These are phyloP conservation scores for Chaetops frenatus DNA, from an alignment of 2,113 vertebrate genomes.

Conservation along the genomic window DNA sequence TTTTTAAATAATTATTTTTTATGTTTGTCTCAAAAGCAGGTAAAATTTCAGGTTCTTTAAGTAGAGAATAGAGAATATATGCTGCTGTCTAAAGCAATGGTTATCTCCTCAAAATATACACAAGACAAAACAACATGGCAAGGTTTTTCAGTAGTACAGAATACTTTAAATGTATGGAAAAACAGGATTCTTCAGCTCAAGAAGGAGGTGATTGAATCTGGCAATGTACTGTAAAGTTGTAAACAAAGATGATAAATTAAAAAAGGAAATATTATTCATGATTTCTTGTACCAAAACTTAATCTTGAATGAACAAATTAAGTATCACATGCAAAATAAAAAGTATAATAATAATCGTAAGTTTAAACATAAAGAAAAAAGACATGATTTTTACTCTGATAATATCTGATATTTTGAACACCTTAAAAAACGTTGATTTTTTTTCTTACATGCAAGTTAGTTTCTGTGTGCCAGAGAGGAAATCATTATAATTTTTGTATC, in stretches of 20 bases:
- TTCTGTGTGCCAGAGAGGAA: neutral
- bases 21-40: neutral
- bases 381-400: neutral
- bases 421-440: neutral
- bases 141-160: neutral
- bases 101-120: neutral
- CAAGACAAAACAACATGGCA: neutral
- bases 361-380: neutral
- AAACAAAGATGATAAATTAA: neutral
- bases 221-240: neutral
- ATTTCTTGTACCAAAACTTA: neutral
- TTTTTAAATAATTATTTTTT: neutral
- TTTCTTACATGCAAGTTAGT: neutral
- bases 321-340: neutral
- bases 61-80: neutral
- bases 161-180: neutral
- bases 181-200: neutral
- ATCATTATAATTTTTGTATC: neutral
- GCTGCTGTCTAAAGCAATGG: fast-evolving
- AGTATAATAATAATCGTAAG: neutral
- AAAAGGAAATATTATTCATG: neutral
- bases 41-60: neutral
- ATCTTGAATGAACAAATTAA: neutral
- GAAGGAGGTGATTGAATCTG: neutral
- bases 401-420: neutral